phyloP scores from a whole-genome alignment of 2,888 invertebrate genomes.

The Xestia ashworthii region DNA sequence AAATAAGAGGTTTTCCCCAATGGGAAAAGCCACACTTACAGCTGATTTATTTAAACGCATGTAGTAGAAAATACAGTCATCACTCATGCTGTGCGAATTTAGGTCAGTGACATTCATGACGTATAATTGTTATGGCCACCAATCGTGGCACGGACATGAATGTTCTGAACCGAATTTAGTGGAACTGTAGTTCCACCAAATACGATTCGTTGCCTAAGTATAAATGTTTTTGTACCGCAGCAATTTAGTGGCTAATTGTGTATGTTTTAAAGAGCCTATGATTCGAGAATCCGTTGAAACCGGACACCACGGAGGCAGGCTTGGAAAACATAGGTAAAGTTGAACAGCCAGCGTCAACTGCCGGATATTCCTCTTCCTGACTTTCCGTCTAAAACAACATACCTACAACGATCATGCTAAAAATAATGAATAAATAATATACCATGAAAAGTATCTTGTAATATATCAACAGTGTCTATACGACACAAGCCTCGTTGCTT shows the following conservation, averaged over 20 bases:
- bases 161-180: not conserved
- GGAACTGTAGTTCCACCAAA: not conserved
- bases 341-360: not conserved
- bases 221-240: no score
- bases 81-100: not conserved
- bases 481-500: no score
- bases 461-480: no score
- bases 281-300: not conserved
- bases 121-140: not conserved
- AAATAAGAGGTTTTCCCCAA: constrained; percentile 53
- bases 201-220: no score
- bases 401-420: no score
- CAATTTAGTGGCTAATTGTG: no score
- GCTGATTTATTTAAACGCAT: constrained; percentile 19
- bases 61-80: not conserved
- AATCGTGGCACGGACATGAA: not conserved
- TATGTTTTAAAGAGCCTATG: not conserved
- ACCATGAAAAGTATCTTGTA: no score
- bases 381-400: not conserved
- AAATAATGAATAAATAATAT: no score
- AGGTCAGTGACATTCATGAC: constrained; percentile 35
- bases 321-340: not conserved
- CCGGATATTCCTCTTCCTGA: not conserved
- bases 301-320: not conserved
- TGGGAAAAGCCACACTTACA: constrained; percentile 25